Conservation (phyloP, 2,797 vertebrate genomes). For the Myotis planiceps region DNA sequence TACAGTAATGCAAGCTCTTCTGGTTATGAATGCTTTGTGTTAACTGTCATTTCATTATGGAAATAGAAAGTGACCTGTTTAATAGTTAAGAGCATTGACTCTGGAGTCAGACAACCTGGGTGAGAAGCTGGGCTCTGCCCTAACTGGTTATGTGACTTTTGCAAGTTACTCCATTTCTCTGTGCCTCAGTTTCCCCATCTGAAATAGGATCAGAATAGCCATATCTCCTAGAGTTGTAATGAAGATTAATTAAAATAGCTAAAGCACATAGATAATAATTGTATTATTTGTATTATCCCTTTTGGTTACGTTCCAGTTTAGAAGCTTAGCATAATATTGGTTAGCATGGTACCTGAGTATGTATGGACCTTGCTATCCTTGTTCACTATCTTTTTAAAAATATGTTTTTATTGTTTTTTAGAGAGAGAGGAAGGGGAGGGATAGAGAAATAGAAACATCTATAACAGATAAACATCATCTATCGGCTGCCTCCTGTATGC, state of each 20-base stretch:
- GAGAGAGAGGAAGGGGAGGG: too few relatives aligned
- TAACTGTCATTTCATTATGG: background rate
- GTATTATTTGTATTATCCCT: background rate
- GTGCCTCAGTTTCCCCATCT: background rate
- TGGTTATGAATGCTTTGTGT: background rate
- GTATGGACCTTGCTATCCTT: background rate
- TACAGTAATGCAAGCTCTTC: background rate
- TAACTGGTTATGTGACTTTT: background rate
- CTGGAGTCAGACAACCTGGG: background rate
- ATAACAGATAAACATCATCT: too few relatives aligned
- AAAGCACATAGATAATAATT: background rate
- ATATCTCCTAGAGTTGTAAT: background rate
- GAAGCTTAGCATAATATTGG: background rate
- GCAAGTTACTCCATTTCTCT: background rate
- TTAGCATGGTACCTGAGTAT: background rate
- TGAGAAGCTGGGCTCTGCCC: background rate
- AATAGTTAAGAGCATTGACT: background rate
- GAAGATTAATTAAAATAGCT: background rate
- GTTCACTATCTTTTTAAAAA: background rate
- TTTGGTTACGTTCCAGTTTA: background rate
- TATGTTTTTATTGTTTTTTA: too few relatives aligned
- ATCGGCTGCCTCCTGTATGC: too few relatives aligned
- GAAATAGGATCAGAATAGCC: background rate
- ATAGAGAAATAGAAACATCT: too few relatives aligned
- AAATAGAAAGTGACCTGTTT: background rate